These are phyloP conservation scores for Sapayoa aenigma DNA, from an alignment of 2,113 vertebrate species.

Conservation along the genomic window DNA sequence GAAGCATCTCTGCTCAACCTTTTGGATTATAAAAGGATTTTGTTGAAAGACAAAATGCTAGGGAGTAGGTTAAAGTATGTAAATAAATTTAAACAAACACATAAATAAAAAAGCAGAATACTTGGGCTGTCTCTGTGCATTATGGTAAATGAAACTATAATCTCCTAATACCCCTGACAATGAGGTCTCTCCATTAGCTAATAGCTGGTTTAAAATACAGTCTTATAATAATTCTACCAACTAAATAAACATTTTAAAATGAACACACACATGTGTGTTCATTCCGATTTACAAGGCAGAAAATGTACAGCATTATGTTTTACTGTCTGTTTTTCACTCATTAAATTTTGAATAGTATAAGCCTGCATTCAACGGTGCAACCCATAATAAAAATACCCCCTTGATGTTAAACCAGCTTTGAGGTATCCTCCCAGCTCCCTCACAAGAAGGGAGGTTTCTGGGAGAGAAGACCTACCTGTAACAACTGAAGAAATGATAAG, in stretches of 20 bases:
- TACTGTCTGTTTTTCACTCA: conserved; percentile 17
- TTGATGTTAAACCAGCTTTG: not conserved
- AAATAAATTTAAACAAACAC: conserved; percentile 43
- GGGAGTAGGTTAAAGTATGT: conserved; percentile 34
- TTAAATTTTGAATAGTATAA: not conserved
- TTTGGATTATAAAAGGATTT: conserved; percentile 19
- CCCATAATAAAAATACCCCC: not conserved
- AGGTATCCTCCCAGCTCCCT: not conserved
- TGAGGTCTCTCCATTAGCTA: conserved; percentile 58
- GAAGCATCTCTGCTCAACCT: conserved; percentile 13
- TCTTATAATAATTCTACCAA: conserved; percentile 45
- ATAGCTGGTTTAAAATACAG: conserved; percentile 37
- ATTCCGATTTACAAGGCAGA: conserved; percentile 3
- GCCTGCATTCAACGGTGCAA: not conserved
- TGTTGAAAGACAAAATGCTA: conserved; percentile 29
- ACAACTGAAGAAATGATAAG: conserved; percentile 58
- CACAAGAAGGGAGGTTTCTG: not conserved
- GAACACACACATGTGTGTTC: not conserved
- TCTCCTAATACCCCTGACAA: conserved; percentile 53
- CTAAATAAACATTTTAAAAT: conserved; percentile 52
- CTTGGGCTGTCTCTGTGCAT: conserved; percentile 34
- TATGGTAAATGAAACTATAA: conserved; percentile 50
- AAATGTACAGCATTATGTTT: not conserved
- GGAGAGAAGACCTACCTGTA: conserved; percentile 72
- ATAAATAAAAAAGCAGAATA: conserved; percentile 43